Evolutionary conservation across 2,797 vertebrate genomes (phyloP).

Genomic region (Propithecus deckenii): DNA sequence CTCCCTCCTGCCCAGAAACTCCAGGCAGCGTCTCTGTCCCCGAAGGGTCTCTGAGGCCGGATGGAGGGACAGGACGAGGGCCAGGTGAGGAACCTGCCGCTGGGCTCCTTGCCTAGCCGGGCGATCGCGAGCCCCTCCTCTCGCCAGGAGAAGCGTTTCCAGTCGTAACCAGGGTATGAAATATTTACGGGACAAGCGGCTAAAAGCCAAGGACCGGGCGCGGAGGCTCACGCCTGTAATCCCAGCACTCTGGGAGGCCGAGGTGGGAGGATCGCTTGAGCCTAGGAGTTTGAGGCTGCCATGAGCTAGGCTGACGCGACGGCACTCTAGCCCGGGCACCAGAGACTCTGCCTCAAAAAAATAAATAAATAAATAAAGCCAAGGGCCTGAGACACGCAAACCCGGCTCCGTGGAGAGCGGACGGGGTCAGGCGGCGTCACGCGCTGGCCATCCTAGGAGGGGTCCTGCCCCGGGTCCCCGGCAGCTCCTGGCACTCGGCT

Average conservation of each 20-base stretch:
- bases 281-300: no score
- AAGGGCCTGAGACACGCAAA: background rate
- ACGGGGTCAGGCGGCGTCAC: background rate
- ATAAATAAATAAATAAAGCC: no score
- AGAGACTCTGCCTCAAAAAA: no score
- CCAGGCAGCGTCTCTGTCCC: background rate
- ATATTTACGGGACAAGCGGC: constrained; percentile 67
- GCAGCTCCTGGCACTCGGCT: background rate
- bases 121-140: background rate
- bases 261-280: no score
- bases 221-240: no score
- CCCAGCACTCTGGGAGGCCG: no score
- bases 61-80: background rate
- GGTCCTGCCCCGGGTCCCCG: background rate
- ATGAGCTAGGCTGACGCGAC: no score
- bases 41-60: background rate
- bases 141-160: background rate
- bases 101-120: background rate
- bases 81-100: background rate
- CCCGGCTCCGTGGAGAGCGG: background rate
- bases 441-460: background rate
- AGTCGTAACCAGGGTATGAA: constrained; percentile 28
- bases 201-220: constrained; percentile 6
- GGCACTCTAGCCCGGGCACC: no score
- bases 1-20: constrained; percentile 56